Base-by-base conservation (phyloP, 2,888 invertebrate genomes). In the Eilema griseolum region DNA sequence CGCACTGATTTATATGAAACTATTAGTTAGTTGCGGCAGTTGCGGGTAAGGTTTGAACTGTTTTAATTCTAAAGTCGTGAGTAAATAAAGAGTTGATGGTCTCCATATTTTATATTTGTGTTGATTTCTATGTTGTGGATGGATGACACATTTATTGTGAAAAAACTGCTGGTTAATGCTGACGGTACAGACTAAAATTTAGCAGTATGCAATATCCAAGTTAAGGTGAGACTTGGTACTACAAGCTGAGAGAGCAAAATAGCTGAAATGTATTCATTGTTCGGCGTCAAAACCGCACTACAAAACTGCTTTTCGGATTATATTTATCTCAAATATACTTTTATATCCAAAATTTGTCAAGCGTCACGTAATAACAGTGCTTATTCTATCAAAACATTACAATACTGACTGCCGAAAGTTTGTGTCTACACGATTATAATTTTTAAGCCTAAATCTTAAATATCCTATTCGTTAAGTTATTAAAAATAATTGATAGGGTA, bases 351-450 rank as follows among this genome's bases (percentile, higher is more conserved):
- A 66, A 73, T 37, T 73, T 61, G 62, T 73, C 65, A 28, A 64
- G 28, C 28, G 71, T 66, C 63, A 41, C 7, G 52, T 52, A 80
- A 72, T 70, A 80, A 79, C 76, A 80, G 67, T 74, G 71, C 72
- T 75, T 70, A 75, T 64, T 65, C 65, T 67, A 70, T 74, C 23
- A 67, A 67, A 69, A 70, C 33, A 56, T 66, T 67, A 72, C 52
- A 52, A 82, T 82, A 73, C 70, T 64, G 46, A 62, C 26, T 60
- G 63, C 64, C n/a, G 57, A 72, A 76, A 66, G 28, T 70, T 69
- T 72, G 68, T 66, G 71, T 73, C 37, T 67, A 76, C 61, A 77
- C 41, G 61, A 69, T 67, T 73, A 73, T 57, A 70, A 62, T 69
- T 12, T 62, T 73, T 69, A 41, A 62, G 26, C 67, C 67, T 77